Evolutionary conservation across 2,113 vertebrate species (phyloP).

Genomic region (Carassius auratus): DNA sequence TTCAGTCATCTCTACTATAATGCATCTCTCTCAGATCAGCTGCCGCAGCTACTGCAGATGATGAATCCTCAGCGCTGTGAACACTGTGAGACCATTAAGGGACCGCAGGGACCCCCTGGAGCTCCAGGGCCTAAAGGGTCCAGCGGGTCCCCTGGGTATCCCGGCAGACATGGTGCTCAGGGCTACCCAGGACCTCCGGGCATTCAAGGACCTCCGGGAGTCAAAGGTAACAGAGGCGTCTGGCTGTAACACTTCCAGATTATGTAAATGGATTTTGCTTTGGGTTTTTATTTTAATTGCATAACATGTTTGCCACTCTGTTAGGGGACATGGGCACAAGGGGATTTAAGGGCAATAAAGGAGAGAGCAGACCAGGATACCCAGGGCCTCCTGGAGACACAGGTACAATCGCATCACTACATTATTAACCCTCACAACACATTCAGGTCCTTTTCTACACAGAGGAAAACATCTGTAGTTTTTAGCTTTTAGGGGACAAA

Average conservation of each 20-base stretch:
- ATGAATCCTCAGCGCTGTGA: slow-evolving; percentile 67
- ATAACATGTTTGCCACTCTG: slow-evolving; percentile 17
- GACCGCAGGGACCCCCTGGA: slow-evolving; percentile 73
- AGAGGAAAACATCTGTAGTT: too few relatives aligned
- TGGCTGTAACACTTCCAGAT: background rate
- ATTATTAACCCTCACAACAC: background rate
- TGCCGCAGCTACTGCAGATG: slow-evolving; percentile 73
- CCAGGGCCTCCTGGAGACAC: slow-evolving; percentile 73
- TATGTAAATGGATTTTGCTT: slow-evolving; percentile 25
- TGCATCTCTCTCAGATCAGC: slow-evolving; percentile 66
- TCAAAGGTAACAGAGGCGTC: slow-evolving; percentile 73
- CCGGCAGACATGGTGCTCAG: slow-evolving; percentile 70
- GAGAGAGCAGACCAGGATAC: slow-evolving; percentile 72
- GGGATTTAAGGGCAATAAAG: slow-evolving; percentile 77
- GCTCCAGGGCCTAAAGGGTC: slow-evolving; percentile 73
- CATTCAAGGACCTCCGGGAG: slow-evolving; percentile 69
- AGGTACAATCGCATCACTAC: slow-evolving; percentile 62
- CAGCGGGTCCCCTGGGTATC: slow-evolving; percentile 72
- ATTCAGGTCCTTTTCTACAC: too few relatives aligned
- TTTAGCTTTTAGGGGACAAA: too few relatives aligned
- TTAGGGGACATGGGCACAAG: slow-evolving; percentile 74
- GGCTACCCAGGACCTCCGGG: slow-evolving; percentile 78
- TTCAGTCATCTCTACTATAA: background rate
- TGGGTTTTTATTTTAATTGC: slow-evolving; percentile 2
- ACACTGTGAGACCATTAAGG: slow-evolving; percentile 71